Conservation (phyloP, 2,113 vertebrate species). For the Columba janthina region DNA sequence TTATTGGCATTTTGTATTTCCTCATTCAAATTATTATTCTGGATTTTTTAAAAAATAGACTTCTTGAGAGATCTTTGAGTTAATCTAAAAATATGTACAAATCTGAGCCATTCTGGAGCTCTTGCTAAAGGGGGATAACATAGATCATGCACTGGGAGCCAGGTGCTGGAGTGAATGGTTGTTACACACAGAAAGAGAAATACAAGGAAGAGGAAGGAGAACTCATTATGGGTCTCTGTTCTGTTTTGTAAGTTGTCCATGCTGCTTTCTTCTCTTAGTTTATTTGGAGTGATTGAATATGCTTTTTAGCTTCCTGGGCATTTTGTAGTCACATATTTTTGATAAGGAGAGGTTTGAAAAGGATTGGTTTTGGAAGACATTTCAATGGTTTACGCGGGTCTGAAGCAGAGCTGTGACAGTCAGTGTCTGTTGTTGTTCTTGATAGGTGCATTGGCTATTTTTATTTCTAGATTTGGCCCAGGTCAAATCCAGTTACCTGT, state of each 20-base stretch:
- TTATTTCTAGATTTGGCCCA: background rate
- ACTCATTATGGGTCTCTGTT: background rate
- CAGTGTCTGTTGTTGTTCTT: background rate
- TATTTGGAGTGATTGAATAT: background rate
- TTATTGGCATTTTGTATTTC: conserved; percentile 13
- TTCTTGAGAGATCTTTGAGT: background rate
- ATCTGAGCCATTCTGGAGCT: background rate
- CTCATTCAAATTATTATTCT: background rate
- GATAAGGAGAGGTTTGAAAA: background rate
- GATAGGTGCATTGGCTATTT: background rate
- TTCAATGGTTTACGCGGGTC: background rate
- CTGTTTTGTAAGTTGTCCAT: background rate
- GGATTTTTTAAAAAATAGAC: background rate
- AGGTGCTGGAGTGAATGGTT: background rate
- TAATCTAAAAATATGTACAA: background rate
- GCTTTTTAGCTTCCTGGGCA: background rate
- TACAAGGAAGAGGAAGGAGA: background rate
- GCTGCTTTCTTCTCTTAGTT: background rate
- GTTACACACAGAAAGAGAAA: background rate
- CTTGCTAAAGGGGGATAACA: rapidly evolving
- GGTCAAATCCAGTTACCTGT: background rate
- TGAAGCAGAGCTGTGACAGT: background rate
- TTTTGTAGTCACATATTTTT: background rate
- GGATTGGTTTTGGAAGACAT: background rate
- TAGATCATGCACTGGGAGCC: background rate